A percentile compares a stretch with the other conserved stretches of the same genome.
These are phyloP conservation scores for Drosophila emarginata DNA, from an alignment of 2,888 invertebrate genomes.

Conservation along the genomic window DNA sequence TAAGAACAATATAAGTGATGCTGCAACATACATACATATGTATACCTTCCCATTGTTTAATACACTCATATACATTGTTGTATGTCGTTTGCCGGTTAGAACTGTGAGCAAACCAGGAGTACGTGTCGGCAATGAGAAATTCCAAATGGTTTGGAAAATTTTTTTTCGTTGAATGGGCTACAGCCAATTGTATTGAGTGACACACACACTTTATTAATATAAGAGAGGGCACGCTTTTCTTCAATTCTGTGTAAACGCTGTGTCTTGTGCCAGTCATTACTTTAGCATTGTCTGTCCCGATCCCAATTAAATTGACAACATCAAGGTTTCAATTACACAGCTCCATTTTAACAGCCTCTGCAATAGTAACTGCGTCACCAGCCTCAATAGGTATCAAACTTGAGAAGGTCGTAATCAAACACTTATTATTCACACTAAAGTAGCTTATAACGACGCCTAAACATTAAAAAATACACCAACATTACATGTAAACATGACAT, in stretches of 20 bases:
- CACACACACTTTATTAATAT: conserved; percentile 15
- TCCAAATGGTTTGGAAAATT: conserved; percentile 3
- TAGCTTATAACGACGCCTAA: conserved; percentile 2
- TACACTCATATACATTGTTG: no score
- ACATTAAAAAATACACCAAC: conserved; percentile 1
- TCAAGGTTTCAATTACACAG: conserved; percentile 1
- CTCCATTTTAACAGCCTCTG: conserved; percentile 8
- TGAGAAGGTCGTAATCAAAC: background rate
- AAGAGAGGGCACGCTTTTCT: conserved; percentile 6
- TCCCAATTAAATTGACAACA: conserved; percentile 5
- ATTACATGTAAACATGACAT: no score
- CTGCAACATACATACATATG: no score
- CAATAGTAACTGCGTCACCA: background rate
- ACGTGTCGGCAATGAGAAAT: background rate
- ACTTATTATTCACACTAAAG: background rate
- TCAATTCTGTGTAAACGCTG: conserved; percentile 15
- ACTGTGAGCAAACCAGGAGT: no score
- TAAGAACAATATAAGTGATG: no score
- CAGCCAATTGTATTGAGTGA: conserved; percentile 6
- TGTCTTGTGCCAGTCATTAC: conserved; percentile 11
- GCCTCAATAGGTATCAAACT: background rate
- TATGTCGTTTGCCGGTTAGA: no score
- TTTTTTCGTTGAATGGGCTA: background rate
- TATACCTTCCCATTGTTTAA: no score
- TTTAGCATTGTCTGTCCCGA: conserved; percentile 10